Percentiles rank a stretch among this genome's conserved stretches.
Conservation (phyloP, 1,140 invertebrate genomes). For the Trichomalopsis sarcophagae region DNA sequence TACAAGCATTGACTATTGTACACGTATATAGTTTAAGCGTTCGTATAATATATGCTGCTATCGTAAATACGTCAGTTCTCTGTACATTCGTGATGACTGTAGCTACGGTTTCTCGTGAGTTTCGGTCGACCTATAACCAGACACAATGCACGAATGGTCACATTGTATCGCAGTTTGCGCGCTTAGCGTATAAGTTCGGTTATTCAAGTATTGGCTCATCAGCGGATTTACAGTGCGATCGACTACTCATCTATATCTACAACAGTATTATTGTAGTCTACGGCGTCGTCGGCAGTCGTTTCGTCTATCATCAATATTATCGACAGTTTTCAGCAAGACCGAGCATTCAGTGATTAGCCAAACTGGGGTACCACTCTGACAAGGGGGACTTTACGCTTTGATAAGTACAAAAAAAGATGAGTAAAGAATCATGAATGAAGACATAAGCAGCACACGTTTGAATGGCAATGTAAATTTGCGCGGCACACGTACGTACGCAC, state of each 20-base stretch:
- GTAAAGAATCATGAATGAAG: not conserved
- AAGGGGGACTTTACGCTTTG: constrained; percentile 18
- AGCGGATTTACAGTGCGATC: not conserved
- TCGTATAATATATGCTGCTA: not conserved
- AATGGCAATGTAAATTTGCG: constrained; percentile 13
- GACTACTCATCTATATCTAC: not conserved
- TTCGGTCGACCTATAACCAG: not conserved
- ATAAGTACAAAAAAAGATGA: not conserved
- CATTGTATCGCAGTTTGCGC: too few species aligned
- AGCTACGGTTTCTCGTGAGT: not conserved
- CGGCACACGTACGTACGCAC: not conserved
- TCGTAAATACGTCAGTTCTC: constrained; percentile 20
- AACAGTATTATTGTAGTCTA: too few species aligned
- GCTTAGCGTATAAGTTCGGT: too few species aligned
- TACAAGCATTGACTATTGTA: not conserved
- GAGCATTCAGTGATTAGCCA: not conserved
- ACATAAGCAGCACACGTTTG: constrained; percentile 29
- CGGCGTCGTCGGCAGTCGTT: too few species aligned
- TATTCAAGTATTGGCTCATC: not conserved
- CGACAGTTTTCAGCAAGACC: not conserved
- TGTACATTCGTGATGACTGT: not conserved
- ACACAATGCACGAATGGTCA: not conserved
- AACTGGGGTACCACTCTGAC: constrained; percentile 38
- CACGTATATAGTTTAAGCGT: not conserved
- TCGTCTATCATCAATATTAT: too few species aligned